Conservation (phyloP, 2,888 invertebrate species). For the Chloromyia formosa region DNA sequence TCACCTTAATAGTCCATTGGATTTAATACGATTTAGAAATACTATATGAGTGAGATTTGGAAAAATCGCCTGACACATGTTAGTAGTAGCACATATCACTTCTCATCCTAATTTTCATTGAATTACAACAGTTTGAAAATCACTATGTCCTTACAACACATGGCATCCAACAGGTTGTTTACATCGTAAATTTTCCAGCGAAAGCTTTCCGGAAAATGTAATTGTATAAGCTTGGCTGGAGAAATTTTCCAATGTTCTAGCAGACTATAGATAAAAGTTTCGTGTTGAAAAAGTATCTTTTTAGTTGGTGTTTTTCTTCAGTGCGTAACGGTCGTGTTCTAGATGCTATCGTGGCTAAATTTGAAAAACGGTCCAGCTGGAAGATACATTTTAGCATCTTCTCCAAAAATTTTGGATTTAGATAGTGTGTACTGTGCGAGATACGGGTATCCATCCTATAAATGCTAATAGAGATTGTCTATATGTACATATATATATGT, state of each 20-base stretch:
- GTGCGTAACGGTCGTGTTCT: constrained; percentile 47
- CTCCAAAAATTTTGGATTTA: background rate
- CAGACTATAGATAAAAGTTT: constrained; percentile 26
- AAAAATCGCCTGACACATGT: too few species aligned
- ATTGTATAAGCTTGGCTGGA: constrained; percentile 20
- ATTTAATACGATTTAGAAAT: too few species aligned
- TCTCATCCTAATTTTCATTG: too few species aligned
- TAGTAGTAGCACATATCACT: too few species aligned
- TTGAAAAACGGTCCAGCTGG: constrained; percentile 2
- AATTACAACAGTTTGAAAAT: constrained; percentile 27
- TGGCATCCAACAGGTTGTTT: constrained; percentile 37
- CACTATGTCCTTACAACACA: background rate
- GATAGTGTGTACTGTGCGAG: background rate
- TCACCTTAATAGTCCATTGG: too few species aligned
- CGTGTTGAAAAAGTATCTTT: constrained; percentile 26
- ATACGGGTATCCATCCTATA: background rate
- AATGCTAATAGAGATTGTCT: background rate
- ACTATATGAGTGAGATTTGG: too few species aligned
- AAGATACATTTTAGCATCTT: background rate
- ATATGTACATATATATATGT: background rate
- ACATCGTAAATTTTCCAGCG: constrained; percentile 17
- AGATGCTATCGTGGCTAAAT: background rate
- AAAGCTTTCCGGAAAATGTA: constrained; percentile 34
- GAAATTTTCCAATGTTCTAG: background rate
- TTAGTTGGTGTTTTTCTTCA: constrained; percentile 56